Evolutionary conservation across 2,888 invertebrate genomes (phyloP), one percentile per base, ranked within the genome.

Genomic region (Chloroclystis v-ata): DNA sequence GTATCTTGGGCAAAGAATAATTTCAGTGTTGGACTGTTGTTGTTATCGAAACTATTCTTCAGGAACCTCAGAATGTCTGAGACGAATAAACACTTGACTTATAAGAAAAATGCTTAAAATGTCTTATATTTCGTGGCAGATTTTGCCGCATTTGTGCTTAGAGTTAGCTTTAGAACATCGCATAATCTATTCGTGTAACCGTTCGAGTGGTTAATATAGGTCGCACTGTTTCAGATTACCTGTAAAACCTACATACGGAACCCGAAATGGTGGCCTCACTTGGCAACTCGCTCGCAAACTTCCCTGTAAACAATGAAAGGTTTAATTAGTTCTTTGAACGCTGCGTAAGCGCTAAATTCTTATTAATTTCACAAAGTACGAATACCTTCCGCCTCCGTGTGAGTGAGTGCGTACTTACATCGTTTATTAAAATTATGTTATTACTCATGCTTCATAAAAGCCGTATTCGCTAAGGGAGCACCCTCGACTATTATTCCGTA

Each of bases 261-360:
- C 48, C 47, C 28, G 26, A 28, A 24, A 28, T 16, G 25, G 25
- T 9, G 24, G 37, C 30, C 39, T 37, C 9, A 28, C 29, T 44
- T 55, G 32, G 29, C 49, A 14, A 45, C 47, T 35, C 47, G 33
- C 42, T 30, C 32, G 12, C 9, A 44, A 56, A 54, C 45, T 56
- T 57, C 49, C 32, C 26, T 24, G 44, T 46, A 56, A 56, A 52
- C 56, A 54, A 40, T 52, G 39, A 48, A 33, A 51, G 48, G 46
- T 52, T 49, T 56, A 58, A 58, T 56, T 58, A 53, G 52, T 58
- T 56, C 32, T 51, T 51, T 33, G 46, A 37, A 26, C 33, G 29
- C 33, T 46, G 48, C 32, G 44, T 50, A 40, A 46, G 24, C 30
- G 33, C 30, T 47, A 16, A 29, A 37, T 35, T 41, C 48, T 51